Conservation (phyloP, 64 coral and sea anemone species). For the Montipora capricornis region DNA sequence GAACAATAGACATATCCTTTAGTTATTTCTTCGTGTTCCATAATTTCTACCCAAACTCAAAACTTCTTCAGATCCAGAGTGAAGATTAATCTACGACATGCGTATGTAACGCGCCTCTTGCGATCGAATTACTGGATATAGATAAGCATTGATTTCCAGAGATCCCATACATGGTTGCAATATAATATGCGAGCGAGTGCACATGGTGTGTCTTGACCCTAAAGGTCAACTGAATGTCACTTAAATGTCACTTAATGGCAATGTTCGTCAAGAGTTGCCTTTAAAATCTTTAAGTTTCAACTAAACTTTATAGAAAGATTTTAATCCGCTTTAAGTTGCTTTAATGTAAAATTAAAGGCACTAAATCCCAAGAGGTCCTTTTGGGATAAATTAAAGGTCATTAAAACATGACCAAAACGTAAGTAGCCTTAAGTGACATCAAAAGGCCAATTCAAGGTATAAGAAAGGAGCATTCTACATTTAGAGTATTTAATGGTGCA, state of each 20-base stretch:
- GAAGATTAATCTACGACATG: slow-evolving; percentile 7
- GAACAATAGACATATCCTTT: slow-evolving; percentile 25
- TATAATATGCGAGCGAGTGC: slow-evolving; percentile 7
- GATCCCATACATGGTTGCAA: slow-evolving; percentile 5
- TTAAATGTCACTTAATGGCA: background rate
- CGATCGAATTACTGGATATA: slow-evolving; percentile 17
- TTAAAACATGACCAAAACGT: slow-evolving; percentile 26
- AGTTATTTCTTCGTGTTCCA: slow-evolving; percentile 6
- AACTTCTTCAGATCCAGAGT: slow-evolving; percentile 18
- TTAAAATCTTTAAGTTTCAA: slow-evolving; percentile 4
- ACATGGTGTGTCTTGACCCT: slow-evolving; percentile 21
- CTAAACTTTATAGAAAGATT: slow-evolving; percentile 20
- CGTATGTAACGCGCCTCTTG: slow-evolving; percentile 19
- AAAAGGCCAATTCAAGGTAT: slow-evolving; percentile 10
- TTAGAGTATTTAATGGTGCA: slow-evolving; percentile 13
- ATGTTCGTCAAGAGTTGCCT: background rate
- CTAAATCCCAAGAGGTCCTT: slow-evolving; percentile 4
- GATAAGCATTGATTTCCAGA: background rate
- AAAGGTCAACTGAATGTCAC: slow-evolving; percentile 23
- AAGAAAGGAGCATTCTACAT: slow-evolving; percentile 6
- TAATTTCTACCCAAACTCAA: slow-evolving; percentile 27
- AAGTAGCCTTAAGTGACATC: background rate
- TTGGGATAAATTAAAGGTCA: slow-evolving; percentile 25
- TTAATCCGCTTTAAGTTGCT: slow-evolving; percentile 12
- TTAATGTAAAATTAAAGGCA: slow-evolving; percentile 30